These are phyloP conservation scores for Catocala fraxini DNA, from an alignment of 2,888 invertebrate species.

Conservation along the genomic window DNA sequence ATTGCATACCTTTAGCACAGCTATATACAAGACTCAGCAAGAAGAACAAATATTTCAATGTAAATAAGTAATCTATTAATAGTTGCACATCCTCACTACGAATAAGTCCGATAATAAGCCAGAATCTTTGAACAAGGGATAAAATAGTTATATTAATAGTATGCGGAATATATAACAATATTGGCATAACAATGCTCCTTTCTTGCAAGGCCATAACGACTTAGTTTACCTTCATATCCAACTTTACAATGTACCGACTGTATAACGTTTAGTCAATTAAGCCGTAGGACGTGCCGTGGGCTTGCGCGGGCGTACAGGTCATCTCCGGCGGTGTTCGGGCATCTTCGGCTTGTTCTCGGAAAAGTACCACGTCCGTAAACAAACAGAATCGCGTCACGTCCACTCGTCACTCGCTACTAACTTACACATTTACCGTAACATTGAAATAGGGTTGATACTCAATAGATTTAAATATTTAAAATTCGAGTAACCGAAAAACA, in stretches of 20 bases:
- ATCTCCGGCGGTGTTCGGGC: slow-evolving; percentile 26
- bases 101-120: too few relatives aligned
- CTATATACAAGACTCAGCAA: too few relatives aligned
- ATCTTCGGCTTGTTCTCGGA: slow-evolving; percentile 66
- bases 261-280: slow-evolving; percentile 35
- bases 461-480: background rate
- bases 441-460: slow-evolving; percentile 64
- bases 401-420: slow-evolving; percentile 80
- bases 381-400: slow-evolving; percentile 82
- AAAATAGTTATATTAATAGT: background rate
- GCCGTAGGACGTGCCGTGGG: slow-evolving; percentile 17
- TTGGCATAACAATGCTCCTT: slow-evolving; percentile 3
- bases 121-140: background rate
- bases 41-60: too few relatives aligned
- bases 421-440: slow-evolving; percentile 81
- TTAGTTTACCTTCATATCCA: slow-evolving; percentile 10
- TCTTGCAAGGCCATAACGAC: background rate
- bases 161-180: background rate
- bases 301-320: slow-evolving; percentile 44
- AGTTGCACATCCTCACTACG: too few relatives aligned
- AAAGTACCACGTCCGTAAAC: slow-evolving; percentile 68
- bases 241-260: slow-evolving; percentile 16
- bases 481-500: too few relatives aligned
- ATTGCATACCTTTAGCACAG: too few relatives aligned
- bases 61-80: too few relatives aligned